A percentile compares a stretch with the other conserved stretches of the same genome.
Conservation (phyloP, 2,888 invertebrate genomes). For the Pandemis heparana region DNA sequence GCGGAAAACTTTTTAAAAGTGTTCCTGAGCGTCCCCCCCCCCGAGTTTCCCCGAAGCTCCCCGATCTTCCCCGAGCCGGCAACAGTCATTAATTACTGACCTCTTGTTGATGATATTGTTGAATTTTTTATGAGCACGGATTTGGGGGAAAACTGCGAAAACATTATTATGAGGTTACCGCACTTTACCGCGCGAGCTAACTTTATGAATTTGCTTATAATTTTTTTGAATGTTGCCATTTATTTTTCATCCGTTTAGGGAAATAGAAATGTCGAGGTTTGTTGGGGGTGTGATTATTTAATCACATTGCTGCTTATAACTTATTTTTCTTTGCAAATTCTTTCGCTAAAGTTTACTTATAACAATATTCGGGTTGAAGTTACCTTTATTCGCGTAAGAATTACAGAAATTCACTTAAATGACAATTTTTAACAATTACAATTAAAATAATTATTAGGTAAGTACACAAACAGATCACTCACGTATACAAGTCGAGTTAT, state of each 20-base stretch:
- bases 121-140: slow-evolving; percentile 66
- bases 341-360: too few relatives aligned
- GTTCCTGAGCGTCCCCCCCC: slow-evolving; percentile 59
- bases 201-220: slow-evolving; percentile 34
- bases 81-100: slow-evolving; percentile 70
- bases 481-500: too few relatives aligned
- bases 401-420: too few relatives aligned
- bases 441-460: too few relatives aligned
- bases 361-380: too few relatives aligned
- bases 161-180: slow-evolving; percentile 39
- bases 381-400: too few relatives aligned
- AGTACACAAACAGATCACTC: too few relatives aligned
- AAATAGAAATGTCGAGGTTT: neutral
- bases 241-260: slow-evolving; percentile 21
- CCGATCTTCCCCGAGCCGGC: slow-evolving; percentile 48
- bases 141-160: slow-evolving; percentile 49
- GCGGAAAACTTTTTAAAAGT: slow-evolving; percentile 81
- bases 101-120: slow-evolving; percentile 73
- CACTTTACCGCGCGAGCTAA: slow-evolving; percentile 16
- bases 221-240: slow-evolving; percentile 32
- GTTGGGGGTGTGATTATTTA: slow-evolving; percentile 2
- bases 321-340: neutral
- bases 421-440: too few relatives aligned
- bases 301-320: neutral
- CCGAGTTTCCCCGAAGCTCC: slow-evolving; percentile 59